Evolutionary conservation across 2,888 invertebrate species (phyloP), one percentile per base, ranked within the genome.

Genomic region (Busseola fusca): DNA sequence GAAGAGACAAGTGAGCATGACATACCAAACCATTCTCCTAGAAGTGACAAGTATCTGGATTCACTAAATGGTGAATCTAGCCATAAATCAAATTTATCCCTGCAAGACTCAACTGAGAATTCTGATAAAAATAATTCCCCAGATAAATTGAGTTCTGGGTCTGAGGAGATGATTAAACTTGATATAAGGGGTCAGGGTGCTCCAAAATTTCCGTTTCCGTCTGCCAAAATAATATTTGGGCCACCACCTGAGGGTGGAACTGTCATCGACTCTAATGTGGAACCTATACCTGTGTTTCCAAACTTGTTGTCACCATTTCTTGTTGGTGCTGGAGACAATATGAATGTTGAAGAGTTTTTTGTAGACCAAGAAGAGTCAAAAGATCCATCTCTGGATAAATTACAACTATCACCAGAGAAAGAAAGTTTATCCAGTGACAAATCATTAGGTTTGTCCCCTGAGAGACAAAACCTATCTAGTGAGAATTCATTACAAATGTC

Each of bases 161-260:
- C 96, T 48, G 96, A 96, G 77, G 96, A 96, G 81, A 93, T 96
- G 12, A 96, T 96, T 65, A 95, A 95, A 76, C 79, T 96, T 72
- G 96, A 96, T 84, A 96, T 96, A 52, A 88, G 96, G 87, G 96
- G 96, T 2, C 91, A 93, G 79, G 94, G 91, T 48, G 91, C 87
- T 42, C 93, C 93, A 14, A 95, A 92, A 83, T 92, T 91, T 77
- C 84, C 91, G 5, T 86, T 94, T 72, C 90, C 92, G 42, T 82
- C 92, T 74, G 90, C 92, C 25, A 93, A 94, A 89, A 95, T 95
- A 63, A 93, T 96, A 78, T 94, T 95, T 86, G 95, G 95, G 3
- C 93, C 94, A 14, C 95, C 95, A 40, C 95, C 95, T 27, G 93
- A 94, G 78, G 94, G 93, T 3, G 88, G 91, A 60, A 91, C 87